Conservation (phyloP, 2,113 vertebrate genomes). For the Columba livia region DNA sequence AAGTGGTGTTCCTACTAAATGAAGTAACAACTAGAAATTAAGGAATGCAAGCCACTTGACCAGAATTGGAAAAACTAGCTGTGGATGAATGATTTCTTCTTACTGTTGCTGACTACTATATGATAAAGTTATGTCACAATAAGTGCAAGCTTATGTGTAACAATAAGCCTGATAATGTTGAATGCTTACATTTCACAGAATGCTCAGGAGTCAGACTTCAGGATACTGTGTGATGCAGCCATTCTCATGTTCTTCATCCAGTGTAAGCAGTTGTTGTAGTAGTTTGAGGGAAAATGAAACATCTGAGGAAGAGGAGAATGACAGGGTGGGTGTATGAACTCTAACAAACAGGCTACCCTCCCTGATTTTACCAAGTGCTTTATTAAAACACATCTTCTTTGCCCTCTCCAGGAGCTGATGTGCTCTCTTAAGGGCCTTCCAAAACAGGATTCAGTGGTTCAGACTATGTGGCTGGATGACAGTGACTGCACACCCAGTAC, state of each 20-base stretch:
- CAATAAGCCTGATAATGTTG: constrained; percentile 18
- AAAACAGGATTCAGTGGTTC: constrained; percentile 54
- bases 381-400: constrained; percentile 35
- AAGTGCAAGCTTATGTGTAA: background rate
- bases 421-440: constrained; percentile 55
- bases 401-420: constrained; percentile 61
- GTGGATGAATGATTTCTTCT: background rate
- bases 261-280: constrained; percentile 68
- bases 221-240: constrained; percentile 66
- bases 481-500: constrained; percentile 64
- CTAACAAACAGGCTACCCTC: background rate
- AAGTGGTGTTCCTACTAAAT: background rate
- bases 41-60: background rate
- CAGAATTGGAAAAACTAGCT: background rate
- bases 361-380: constrained; percentile 7
- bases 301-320: constrained; percentile 61
- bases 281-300: constrained; percentile 63
- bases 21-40: background rate
- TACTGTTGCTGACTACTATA: background rate
- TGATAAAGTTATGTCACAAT: background rate
- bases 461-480: constrained; percentile 62
- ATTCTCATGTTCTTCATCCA: constrained; percentile 59
- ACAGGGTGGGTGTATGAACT: constrained; percentile 52
- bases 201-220: constrained; percentile 51
- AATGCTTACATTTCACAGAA: constrained; percentile 59